Conservation (phyloP, 2,113 vertebrate species). For the Neolamprologus cancellatus region DNA sequence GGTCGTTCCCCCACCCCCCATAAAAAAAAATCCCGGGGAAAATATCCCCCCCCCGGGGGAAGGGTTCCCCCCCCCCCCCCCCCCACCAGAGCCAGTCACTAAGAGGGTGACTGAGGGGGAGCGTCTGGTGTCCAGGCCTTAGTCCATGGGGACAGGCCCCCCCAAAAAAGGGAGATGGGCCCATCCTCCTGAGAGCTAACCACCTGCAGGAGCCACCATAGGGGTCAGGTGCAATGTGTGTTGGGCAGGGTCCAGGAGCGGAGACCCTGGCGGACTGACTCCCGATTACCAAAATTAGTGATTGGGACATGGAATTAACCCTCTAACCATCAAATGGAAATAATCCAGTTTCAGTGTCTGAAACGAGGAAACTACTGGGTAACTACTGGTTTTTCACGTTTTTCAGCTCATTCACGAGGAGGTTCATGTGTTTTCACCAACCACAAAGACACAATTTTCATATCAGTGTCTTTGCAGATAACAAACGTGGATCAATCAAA, state of each 20-base stretch:
- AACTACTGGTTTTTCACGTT: not conserved
- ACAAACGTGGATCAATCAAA: not conserved
- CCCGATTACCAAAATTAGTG: not conserved
- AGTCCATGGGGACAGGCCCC: not conserved
- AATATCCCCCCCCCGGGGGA: too few species aligned
- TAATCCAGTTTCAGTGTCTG: not conserved
- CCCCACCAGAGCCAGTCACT: too few species aligned
- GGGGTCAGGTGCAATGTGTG: not conserved
- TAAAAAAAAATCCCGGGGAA: too few species aligned
- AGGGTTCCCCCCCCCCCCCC: too few species aligned
- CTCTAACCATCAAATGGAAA: not conserved
- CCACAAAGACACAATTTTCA: not conserved
- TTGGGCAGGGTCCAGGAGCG: not conserved
- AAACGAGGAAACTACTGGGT: not conserved
- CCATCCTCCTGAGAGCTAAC: not conserved
- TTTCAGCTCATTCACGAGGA: not conserved
- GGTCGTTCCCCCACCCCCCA: too few species aligned
- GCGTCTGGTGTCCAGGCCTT: too few species aligned
- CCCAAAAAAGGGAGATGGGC: not conserved
- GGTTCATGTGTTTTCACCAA: not conserved
- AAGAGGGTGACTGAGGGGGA: too few species aligned
- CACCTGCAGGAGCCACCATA: not conserved
- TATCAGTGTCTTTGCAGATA: not conserved
- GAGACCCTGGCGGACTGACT: not conserved
- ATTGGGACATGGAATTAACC: not conserved